Percentiles rank a stretch among this genome's conserved stretches.
Conservation (phyloP, 2,113 vertebrate genomes). For the Nestor notabilis region DNA sequence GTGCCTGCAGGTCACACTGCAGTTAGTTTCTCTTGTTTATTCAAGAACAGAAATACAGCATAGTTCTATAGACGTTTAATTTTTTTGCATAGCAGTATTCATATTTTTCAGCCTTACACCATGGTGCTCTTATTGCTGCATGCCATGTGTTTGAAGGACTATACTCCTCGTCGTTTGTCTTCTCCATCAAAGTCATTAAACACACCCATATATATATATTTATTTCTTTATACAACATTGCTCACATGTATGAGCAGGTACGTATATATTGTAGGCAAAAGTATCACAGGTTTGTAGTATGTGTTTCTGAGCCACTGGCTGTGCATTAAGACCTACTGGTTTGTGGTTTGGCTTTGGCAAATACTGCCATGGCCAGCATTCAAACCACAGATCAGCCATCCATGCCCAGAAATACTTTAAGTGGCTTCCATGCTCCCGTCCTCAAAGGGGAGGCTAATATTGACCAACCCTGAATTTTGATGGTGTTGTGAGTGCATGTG, state of each 20-base stretch:
- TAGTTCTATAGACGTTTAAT: neutral
- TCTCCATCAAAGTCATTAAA: neutral
- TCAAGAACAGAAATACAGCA: neutral
- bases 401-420: rapidly evolving
- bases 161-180: neutral
- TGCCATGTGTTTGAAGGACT: neutral
- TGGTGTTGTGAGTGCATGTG: neutral
- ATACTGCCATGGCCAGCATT: neutral
- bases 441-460: neutral
- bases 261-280: neutral
- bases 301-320: neutral
- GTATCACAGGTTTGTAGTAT: neutral
- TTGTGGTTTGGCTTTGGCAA: neutral
- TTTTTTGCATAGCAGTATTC: neutral
- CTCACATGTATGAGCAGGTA: rapidly evolving
- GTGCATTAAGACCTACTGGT: neutral
- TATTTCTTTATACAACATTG: neutral
- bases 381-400: neutral
- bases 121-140: neutral
- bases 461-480: neutral
- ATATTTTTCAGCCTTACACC: neutral
- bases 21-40: neutral
- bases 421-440: rapidly evolving
- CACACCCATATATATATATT: neutral
- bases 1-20: neutral